A percentile compares a stretch with the other conserved stretches of the same genome.
These are phyloP conservation scores for Rhinichthys klamathensis DNA, from an alignment of 2,113 vertebrate genomes.

Conservation along the genomic window DNA sequence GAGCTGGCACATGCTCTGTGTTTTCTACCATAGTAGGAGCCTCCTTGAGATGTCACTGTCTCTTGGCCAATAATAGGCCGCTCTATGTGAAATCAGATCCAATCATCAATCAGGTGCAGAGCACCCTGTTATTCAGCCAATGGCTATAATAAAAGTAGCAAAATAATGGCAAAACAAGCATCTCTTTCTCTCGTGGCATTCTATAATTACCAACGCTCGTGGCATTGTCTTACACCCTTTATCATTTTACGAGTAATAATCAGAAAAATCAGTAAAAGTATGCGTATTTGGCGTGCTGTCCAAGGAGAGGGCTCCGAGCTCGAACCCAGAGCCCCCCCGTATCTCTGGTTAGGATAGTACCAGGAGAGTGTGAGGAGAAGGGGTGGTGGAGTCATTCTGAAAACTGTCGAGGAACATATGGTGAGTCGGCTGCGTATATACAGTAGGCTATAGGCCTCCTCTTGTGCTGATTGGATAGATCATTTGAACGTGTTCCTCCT, in stretches of 20 bases:
- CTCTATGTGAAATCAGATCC: not conserved
- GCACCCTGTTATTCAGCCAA: not conserved
- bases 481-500: too few species aligned
- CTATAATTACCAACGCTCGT: not conserved
- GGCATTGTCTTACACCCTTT: not conserved
- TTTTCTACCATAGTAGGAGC: conserved; percentile 18
- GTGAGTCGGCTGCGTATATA: too few species aligned
- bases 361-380: too few species aligned
- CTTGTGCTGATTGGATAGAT: too few species aligned
- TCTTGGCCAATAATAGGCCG: conserved; percentile 25
- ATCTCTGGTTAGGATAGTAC: too few species aligned
- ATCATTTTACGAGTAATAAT: not conserved
- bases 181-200: not conserved
- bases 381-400: too few species aligned
- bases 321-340: too few species aligned
- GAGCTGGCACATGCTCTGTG: conserved; percentile 37
- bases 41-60: conserved; percentile 33
- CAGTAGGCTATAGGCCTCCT: too few species aligned
- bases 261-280: too few species aligned
- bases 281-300: too few species aligned
- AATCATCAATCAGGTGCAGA: not conserved
- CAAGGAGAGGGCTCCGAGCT: too few species aligned
- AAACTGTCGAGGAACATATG: too few species aligned
- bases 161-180: not conserved
- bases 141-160: not conserved